These are phyloP conservation scores for Myrmecophaga tridactyla DNA, from an alignment of 2,113 vertebrate species.

Conservation along the genomic window DNA sequence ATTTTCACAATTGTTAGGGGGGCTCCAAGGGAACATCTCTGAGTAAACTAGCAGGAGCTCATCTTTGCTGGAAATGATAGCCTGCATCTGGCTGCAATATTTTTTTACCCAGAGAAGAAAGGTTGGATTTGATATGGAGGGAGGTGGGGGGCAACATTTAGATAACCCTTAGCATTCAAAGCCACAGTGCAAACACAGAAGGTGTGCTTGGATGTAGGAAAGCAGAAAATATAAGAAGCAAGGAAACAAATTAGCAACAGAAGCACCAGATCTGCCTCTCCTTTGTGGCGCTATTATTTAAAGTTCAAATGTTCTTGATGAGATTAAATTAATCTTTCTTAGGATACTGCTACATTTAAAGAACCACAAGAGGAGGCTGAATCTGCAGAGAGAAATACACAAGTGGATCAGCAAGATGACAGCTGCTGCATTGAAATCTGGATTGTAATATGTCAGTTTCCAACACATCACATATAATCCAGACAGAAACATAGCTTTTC, in stretches of 20 bases:
- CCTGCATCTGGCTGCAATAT: neutral
- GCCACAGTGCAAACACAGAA: neutral
- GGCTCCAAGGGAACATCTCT: neutral
- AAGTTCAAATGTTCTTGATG: slow-evolving; percentile 55
- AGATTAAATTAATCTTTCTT: slow-evolving; percentile 60
- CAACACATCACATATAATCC: neutral
- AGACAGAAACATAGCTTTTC: slow-evolving; percentile 26
- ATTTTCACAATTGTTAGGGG: neutral
- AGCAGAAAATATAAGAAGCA: neutral
- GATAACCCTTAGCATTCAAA: neutral
- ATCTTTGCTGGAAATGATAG: neutral
- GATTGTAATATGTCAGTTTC: slow-evolving; percentile 51
- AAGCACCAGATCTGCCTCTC: neutral
- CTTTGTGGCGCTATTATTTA: slow-evolving; percentile 52
- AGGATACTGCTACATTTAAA: slow-evolving; percentile 37
- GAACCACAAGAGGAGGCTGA: slow-evolving; percentile 42
- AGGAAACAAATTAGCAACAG: slow-evolving; percentile 37
- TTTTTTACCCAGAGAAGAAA: neutral
- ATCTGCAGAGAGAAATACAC: slow-evolving; percentile 44
- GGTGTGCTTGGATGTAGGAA: neutral
- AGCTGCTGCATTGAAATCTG: neutral
- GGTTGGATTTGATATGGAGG: neutral
- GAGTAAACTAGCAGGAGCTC: neutral
- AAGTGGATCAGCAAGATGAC: slow-evolving; percentile 40
- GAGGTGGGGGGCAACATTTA: neutral